Percentiles rank a stretch among this genome's conserved stretches.
phyloP scores from a whole-genome alignment of 2,888 invertebrate species.

The Bombyx huttoni region DNA sequence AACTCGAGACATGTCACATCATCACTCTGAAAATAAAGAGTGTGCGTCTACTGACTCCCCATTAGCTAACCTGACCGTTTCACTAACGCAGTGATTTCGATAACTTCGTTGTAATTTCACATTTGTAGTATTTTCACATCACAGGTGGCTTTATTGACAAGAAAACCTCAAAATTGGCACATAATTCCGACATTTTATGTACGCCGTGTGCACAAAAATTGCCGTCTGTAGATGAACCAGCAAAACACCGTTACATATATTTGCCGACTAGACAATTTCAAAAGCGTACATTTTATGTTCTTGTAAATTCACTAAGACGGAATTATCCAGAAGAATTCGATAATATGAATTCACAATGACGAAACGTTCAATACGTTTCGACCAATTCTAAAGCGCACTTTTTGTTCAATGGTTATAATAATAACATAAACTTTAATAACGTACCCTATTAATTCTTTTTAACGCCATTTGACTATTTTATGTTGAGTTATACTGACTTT shows the following conservation, averaged over 20 bases:
- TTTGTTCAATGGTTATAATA: slow-evolving; percentile 30
- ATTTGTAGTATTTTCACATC: slow-evolving; percentile 26
- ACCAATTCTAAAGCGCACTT: slow-evolving; percentile 49
- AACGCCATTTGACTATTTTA: slow-evolving; percentile 89
- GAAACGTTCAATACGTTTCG: slow-evolving; percentile 73
- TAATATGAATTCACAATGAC: slow-evolving; percentile 77
- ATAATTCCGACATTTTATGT: slow-evolving; percentile 73
- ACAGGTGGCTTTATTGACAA: slow-evolving; percentile 36
- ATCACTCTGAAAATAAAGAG: slow-evolving; percentile 45
- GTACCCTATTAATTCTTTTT: slow-evolving; percentile 97
- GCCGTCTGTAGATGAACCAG: slow-evolving; percentile 46
- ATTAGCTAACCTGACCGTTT: neutral
- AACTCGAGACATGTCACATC: slow-evolving; percentile 55
- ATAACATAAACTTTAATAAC: slow-evolving; percentile 50
- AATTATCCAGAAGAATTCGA: slow-evolving; percentile 73
- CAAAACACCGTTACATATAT: slow-evolving; percentile 42
- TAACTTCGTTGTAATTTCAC: neutral
- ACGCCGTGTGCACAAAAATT: slow-evolving; percentile 71
- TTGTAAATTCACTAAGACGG: slow-evolving; percentile 39
- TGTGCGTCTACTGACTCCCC: slow-evolving; percentile 3
- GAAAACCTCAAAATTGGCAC: slow-evolving; percentile 70
- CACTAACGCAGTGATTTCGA: neutral
- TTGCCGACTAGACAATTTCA: slow-evolving; percentile 6
- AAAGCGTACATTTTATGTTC: slow-evolving; percentile 12
- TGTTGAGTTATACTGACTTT: slow-evolving; percentile 82